phyloP scores from a whole-genome alignment of 2,888 invertebrate genomes.

The Erebia palarica region DNA sequence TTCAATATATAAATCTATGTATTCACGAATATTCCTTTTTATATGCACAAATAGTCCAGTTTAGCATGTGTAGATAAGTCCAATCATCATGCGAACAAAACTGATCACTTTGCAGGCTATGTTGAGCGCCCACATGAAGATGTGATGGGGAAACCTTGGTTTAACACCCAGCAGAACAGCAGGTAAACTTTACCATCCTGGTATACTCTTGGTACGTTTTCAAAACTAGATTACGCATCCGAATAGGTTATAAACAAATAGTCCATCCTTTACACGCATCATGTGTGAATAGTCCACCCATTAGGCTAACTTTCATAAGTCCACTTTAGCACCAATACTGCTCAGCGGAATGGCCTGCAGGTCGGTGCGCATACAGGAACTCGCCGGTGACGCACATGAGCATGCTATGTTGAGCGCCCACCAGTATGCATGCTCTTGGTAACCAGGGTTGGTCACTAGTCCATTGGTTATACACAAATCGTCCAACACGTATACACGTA shows the following conservation, averaged over 20 bases:
- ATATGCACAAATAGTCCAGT: no score
- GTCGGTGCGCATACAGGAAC: conserved; percentile 96
- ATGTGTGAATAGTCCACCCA: conserved; percentile 9
- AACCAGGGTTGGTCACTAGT: neutral
- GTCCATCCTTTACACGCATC: conserved; percentile 15
- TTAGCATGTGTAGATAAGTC: no score
- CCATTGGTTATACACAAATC: neutral
- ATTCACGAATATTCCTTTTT: no score
- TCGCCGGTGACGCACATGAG: conserved; percentile 96
- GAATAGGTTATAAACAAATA: neutral
- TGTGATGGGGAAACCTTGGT: no score
- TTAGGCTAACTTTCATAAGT: conserved; percentile 81
- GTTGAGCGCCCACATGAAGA: no score
- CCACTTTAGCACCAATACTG: conserved; percentile 90
- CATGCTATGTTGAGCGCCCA: conserved; percentile 96
- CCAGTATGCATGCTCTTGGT: conserved; percentile 79
- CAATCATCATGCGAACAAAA: no score
- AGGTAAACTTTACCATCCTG: no score
- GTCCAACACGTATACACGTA: neutral
- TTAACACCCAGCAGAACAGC: no score
- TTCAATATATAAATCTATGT: no score
- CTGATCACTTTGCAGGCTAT: no score
- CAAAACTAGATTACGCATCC: no score
- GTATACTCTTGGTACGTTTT: no score
- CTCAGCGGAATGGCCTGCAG: conserved; percentile 96